Base-by-base conservation (phyloP, 2,888 invertebrate genomes). In the Meta bourneti region DNA sequence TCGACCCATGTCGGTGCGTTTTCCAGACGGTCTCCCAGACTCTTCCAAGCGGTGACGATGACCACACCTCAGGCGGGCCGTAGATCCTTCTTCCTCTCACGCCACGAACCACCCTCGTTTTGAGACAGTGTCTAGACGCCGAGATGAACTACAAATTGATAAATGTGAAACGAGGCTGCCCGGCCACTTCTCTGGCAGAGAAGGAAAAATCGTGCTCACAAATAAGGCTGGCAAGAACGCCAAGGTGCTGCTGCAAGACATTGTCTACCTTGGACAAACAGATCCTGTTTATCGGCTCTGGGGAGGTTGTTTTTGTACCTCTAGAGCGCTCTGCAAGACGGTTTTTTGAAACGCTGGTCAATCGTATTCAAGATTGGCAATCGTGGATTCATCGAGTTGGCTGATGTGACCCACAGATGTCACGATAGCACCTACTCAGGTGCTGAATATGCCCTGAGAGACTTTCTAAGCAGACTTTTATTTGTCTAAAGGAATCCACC, bases 71-170 rank as follows among this genome's bases (percentile, higher is more conserved):
- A 52, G n/a, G 52, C 9, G 7, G 8, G 48, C 34, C 11, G 48
- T 61, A 9, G 16, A 81, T 48, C 61, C 81, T 19, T 13, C 52
- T 19, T n/a, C 16, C 70, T 8, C 13, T 9, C 6, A 9, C 11
- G 16, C 61, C 61, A n/a, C 70, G n/a, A 51, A n/a, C 16, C 49
- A 54, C 19, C 19, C 16, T 16, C 72, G 20, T 82, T 89, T 83
- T 82, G 89, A 89, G 89, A 89, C 89, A 83, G 19, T 78, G 89
- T 89, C 89, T 89, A 89, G 89, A 89, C 89, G 54, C 81, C 49
- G 34, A 75, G 85, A 86, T 78, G 85, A 78, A 86, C 85, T 83
- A 51, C 71, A 70, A 82, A 72, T 83, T 82, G 82, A 82, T 82
- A 82, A 82, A 82, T 82, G 74, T 11, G 49, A 51, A 82, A 82